Percentiles rank a stretch among this genome's conserved stretches.
Evolutionary conservation across 2,797 vertebrate genomes (phyloP).

Genomic region (Gymnodraco acuticeps): DNA sequence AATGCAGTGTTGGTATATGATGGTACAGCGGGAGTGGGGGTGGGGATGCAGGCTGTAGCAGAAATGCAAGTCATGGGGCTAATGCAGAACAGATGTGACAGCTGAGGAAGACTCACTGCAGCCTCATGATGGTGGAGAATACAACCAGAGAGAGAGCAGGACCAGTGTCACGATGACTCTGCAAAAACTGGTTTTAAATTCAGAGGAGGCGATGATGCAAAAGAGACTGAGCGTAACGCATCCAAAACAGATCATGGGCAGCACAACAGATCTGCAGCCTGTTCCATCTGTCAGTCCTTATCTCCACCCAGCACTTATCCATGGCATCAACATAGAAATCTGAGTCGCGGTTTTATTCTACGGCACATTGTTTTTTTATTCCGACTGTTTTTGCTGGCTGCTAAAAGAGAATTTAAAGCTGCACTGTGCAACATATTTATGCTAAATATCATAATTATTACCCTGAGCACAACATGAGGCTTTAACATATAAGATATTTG

Average conservation of each 20-base stretch:
- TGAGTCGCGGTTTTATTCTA: constrained; percentile 19
- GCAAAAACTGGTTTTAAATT: constrained; percentile 46
- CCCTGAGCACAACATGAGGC: not conserved
- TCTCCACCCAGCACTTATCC: constrained; percentile 22
- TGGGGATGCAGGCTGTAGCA: constrained; percentile 29
- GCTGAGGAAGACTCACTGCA: constrained; percentile 24
- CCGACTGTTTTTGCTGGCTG: constrained; percentile 1
- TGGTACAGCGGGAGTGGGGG: constrained; percentile 15
- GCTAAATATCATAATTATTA: not conserved
- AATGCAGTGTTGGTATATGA: not conserved
- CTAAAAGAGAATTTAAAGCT: constrained; percentile 2
- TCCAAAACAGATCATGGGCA: constrained; percentile 36
- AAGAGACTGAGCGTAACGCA: constrained; percentile 27
- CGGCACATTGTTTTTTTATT: constrained; percentile 21
- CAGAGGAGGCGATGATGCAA: constrained; percentile 8
- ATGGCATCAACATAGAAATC: constrained; percentile 4
- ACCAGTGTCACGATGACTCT: constrained; percentile 59
- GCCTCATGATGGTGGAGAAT: constrained; percentile 33
- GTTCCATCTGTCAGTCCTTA: constrained; percentile 30
- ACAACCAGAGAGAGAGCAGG: constrained; percentile 50
- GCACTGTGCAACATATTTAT: not conserved
- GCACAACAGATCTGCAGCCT: constrained; percentile 1
- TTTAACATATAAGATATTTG: not conserved
- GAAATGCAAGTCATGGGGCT: constrained; percentile 75
- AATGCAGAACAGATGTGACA: constrained; percentile 80